Percentiles rank a stretch among this genome's conserved stretches.
phyloP scores from a whole-genome alignment of 2,888 invertebrate species.

The Germaria angustata region DNA sequence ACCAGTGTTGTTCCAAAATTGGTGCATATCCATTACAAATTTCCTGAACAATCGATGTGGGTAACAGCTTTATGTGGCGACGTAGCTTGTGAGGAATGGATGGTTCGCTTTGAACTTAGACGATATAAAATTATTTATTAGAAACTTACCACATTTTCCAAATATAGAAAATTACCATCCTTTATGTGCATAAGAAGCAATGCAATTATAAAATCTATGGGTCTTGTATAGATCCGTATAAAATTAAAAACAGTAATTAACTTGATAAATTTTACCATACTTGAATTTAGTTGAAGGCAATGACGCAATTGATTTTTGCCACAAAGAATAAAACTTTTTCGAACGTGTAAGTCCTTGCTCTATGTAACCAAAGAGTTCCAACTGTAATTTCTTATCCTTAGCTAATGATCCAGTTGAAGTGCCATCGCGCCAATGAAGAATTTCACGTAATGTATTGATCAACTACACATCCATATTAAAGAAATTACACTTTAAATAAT shows the following conservation, averaged over 20 bases:
- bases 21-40: slow-evolving; percentile 80
- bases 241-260: not conserved
- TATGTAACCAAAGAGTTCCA: slow-evolving; percentile 75
- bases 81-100: slow-evolving; percentile 71
- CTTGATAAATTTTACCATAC: slow-evolving; percentile 13
- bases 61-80: slow-evolving; percentile 71
- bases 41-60: slow-evolving; percentile 52
- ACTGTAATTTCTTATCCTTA: slow-evolving; percentile 72
- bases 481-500: not conserved
- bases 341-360: slow-evolving; percentile 76
- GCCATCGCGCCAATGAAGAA: slow-evolving; percentile 69
- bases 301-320: slow-evolving; percentile 73
- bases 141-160: slow-evolving; percentile 83
- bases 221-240: slow-evolving; percentile 77
- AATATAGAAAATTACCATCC: slow-evolving; percentile 83
- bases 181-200: slow-evolving; percentile 84
- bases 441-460: slow-evolving; percentile 73
- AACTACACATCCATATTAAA: slow-evolving; percentile 70
- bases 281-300: slow-evolving; percentile 54
- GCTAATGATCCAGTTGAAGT: slow-evolving; percentile 30
- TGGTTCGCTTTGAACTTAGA: not conserved
- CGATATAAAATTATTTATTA: not conserved
- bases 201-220: slow-evolving; percentile 85
- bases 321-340: slow-evolving; percentile 76
- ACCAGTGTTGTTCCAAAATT: slow-evolving; percentile 82